Base-by-base conservation (phyloP, 2,797 vertebrate genomes). In the Hemitrygon akajei region DNA sequence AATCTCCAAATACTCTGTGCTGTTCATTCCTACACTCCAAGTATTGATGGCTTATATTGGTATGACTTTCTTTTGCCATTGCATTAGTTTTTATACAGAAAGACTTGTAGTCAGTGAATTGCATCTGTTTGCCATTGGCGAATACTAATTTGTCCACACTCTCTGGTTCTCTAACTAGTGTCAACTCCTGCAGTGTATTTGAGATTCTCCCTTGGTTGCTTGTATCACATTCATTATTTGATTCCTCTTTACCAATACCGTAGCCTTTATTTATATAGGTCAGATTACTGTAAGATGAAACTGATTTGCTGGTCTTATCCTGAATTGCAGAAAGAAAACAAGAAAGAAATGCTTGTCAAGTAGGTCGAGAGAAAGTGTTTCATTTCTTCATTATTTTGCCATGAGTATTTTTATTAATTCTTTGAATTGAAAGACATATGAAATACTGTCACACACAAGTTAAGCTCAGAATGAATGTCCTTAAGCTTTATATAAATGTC, bases 301-400 rank as follows among this genome's bases (percentile, higher is more conserved):
- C 71, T 56, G 71, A 37, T n/a, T 93, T 76, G 47, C 16, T 93
- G 91, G 91, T 76, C 40, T 75, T 93, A 93, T 56, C 40, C 91
- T 93, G 69, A 69, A 89, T 93, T 75, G 69, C 47, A 58, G 47
- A 58, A 27, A 76, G 25, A 76, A 58, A 76, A 58, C 40, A 75
- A 47, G 47, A 66, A 12, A 75, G 69, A 25, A 30, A 92, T 47
- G 69, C 71, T 37, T n/a, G 20, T 25, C 47, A 92, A 92, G 30
- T 34, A 87, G 2, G 5, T 66, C 7, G 66, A 22, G 18, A 37
- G 63, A 89, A 60, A 69, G 22, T 10, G n/a, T 69, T 89, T 89
- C 25, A 89, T 89, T 22, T 89, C 66, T 89, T 58, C 60, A 30
- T 76, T 79, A 7, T 89, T 69, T 69, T 89, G 63, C 66, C n/a